phyloP scores from a whole-genome alignment of 2,113 vertebrate genomes.

The Pomatostomus ruficeps region DNA sequence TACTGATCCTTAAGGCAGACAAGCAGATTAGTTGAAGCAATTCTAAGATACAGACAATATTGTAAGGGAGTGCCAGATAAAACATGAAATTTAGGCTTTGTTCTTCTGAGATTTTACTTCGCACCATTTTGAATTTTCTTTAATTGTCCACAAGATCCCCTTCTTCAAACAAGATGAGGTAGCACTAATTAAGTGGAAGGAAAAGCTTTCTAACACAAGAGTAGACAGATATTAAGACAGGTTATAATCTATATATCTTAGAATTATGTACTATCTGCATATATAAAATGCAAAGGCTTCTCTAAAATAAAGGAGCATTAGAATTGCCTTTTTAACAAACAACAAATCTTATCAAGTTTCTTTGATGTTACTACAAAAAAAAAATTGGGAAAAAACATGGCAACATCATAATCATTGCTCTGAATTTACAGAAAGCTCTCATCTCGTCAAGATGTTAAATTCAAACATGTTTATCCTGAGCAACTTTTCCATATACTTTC shows the following conservation, averaged over 20 bases:
- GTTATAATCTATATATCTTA: background rate
- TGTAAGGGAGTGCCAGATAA: background rate
- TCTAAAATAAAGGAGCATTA: background rate
- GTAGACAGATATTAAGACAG: background rate
- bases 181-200: background rate
- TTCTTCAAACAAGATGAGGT: background rate
- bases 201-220: background rate
- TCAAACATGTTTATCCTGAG: background rate
- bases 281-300: background rate
- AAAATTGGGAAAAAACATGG: background rate
- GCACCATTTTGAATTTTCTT: background rate
- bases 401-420: background rate
- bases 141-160: background rate
- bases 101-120: background rate
- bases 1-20: background rate
- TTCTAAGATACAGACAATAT: background rate
- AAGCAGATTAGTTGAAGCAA: background rate
- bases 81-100: background rate
- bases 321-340: background rate
- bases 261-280: background rate
- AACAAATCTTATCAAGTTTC: background rate
- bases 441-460: background rate
- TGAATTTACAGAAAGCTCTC: background rate
- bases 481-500: background rate
- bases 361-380: background rate